A percentile compares a stretch with the other conserved stretches of the same genome.
Evolutionary conservation across 1,140 invertebrate genomes (phyloP).

Genomic region (Paralvinella palmiformis): DNA sequence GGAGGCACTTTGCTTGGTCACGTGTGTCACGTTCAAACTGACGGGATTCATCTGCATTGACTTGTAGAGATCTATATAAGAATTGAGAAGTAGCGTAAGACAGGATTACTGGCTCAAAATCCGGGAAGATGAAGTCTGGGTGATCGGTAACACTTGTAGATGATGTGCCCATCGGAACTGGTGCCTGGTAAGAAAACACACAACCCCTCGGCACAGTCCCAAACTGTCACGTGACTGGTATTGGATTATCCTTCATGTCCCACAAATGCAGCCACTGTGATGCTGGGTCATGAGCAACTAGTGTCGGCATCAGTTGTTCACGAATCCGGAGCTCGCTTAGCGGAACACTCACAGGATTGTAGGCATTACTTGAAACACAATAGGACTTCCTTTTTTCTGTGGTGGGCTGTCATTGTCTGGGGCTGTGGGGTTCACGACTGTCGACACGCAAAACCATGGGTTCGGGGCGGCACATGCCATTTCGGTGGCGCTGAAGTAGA

Average conservation of each 20-base stretch:
- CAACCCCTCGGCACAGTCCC: background rate
- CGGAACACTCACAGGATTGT: background rate
- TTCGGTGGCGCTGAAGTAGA: background rate
- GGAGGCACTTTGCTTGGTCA: background rate
- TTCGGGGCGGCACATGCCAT: background rate
- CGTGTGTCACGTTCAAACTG: background rate
- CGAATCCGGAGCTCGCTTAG: background rate
- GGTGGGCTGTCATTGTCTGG: background rate
- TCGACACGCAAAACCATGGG: background rate
- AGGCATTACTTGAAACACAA: background rate
- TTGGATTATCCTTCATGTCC: background rate
- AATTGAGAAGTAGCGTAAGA: no score
- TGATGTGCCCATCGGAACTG: background rate
- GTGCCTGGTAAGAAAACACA: background rate
- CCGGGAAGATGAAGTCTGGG: background rate
- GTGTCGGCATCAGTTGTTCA: conserved; percentile 1
- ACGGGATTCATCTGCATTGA: background rate
- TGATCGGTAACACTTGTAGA: background rate
- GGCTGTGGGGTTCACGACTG: background rate
- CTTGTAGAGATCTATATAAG: background rate
- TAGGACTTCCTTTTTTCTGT: background rate
- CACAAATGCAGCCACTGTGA: conserved; percentile 4
- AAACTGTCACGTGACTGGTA: background rate
- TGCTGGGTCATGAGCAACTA: background rate
- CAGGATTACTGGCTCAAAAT: no score